Conservation (phyloP, 2,797 vertebrate species). For the Lagorchestes hirsutus region DNA sequence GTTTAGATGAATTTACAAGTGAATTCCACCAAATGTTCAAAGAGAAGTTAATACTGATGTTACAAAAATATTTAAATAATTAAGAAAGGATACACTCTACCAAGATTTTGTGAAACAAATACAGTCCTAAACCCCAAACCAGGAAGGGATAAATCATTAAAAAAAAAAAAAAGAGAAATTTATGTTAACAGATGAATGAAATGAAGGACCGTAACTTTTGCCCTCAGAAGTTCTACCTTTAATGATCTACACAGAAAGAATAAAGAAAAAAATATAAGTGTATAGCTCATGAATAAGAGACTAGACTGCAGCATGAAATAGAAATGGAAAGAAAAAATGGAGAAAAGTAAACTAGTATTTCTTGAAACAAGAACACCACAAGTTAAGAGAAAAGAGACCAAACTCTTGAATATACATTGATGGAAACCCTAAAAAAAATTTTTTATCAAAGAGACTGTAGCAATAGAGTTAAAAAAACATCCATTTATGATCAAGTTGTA, state of each 20-base stretch:
- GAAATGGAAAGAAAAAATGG: not conserved
- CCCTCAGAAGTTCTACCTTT: not conserved
- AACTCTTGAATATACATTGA: not conserved
- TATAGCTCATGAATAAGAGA: not conserved
- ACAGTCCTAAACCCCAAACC: not conserved
- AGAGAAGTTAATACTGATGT: not conserved
- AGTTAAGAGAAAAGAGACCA: not conserved
- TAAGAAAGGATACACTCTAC: not conserved
- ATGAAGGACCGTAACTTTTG: not conserved
- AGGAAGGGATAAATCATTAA: not conserved
- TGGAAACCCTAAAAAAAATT: not conserved
- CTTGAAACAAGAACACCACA: not conserved
- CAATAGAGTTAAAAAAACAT: not conserved
- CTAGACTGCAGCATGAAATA: not conserved
- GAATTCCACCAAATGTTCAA: not conserved
- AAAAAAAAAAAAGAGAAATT: not conserved
- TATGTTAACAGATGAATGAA: not conserved
- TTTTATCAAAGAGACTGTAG: not conserved
- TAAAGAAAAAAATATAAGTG: not conserved
- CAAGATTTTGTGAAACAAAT: not conserved
- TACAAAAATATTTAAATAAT: not conserved
- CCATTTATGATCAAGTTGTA: not conserved
- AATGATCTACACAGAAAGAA: not conserved
- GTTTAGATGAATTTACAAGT: not conserved
- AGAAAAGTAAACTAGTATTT: not conserved